Evolutionary conservation across 1,140 invertebrate genomes (phyloP).

Genomic region (Adelges cooleyi): DNA sequence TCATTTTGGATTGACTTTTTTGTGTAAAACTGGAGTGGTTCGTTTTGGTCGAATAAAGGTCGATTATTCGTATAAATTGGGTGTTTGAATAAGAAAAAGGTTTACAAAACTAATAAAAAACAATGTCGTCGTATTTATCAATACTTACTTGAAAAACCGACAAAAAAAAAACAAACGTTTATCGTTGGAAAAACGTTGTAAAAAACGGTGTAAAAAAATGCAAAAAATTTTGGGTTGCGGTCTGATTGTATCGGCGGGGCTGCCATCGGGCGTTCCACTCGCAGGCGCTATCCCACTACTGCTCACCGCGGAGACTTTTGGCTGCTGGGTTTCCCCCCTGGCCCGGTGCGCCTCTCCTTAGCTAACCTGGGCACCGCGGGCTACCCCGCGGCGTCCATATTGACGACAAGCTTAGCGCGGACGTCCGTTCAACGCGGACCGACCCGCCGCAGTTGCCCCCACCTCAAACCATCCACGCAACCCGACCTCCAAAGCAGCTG

Average conservation of each 20-base stretch:
- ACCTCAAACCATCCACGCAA: slow-evolving; percentile 72
- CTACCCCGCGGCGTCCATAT: slow-evolving; percentile 79
- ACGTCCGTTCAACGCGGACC: slow-evolving; percentile 67
- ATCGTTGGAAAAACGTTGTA: background rate
- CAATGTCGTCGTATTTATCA: no score
- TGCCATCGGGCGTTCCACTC: slow-evolving; percentile 69
- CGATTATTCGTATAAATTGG: no score
- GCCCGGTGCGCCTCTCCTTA: slow-evolving; percentile 90
- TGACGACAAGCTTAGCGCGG: slow-evolving; percentile 82
- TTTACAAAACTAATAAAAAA: no score
- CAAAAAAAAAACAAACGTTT: no score
- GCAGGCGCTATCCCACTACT: slow-evolving; percentile 95
- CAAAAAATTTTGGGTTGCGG: slow-evolving; percentile 37
- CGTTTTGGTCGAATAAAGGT: no score
- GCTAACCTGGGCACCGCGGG: slow-evolving; percentile 69
- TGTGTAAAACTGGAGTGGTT: no score
- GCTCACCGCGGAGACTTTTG: slow-evolving; percentile 90
- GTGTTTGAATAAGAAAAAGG: no score
- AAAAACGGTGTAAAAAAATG: background rate
- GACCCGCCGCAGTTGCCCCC: slow-evolving; percentile 56
- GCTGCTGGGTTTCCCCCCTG: slow-evolving; percentile 93
- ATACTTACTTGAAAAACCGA: no score
- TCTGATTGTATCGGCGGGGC: slow-evolving; percentile 77
- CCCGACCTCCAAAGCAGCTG: slow-evolving; percentile 78
- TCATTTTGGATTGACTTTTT: no score